phyloP scores from a whole-genome alignment of 2,797 vertebrate species.

The Eremophila alpestris region DNA sequence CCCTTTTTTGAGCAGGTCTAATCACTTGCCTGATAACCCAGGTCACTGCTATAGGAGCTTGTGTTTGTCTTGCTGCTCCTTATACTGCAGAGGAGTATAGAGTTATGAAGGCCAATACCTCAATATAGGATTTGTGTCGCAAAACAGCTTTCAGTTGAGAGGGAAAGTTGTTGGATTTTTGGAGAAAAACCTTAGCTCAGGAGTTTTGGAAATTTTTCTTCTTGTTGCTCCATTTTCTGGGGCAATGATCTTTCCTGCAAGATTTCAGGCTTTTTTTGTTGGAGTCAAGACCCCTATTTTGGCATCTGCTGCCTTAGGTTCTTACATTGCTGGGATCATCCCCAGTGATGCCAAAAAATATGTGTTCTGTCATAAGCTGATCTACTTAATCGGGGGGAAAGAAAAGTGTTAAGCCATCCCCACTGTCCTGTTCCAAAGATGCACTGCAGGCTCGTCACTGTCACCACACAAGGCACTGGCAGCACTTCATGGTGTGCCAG shows the following conservation, averaged over 20 bases:
- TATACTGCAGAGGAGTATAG: background rate
- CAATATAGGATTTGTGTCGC: background rate
- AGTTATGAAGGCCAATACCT: slow-evolving; percentile 20
- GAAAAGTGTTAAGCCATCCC: background rate
- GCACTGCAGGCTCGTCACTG: fast-evolving
- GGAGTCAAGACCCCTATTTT: slow-evolving; percentile 40
- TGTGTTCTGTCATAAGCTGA: background rate
- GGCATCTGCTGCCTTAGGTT: background rate
- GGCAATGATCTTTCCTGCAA: background rate
- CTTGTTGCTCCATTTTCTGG: background rate
- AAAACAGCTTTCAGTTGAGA: background rate
- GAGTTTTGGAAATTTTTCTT: slow-evolving; percentile 35
- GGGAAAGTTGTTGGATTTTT: background rate
- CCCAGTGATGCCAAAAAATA: background rate
- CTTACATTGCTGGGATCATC: background rate
- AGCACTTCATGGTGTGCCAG: background rate
- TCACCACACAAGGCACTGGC: background rate
- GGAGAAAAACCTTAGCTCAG: slow-evolving; percentile 6
- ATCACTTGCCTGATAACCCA: slow-evolving; percentile 46
- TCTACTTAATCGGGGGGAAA: background rate
- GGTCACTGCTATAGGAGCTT: background rate
- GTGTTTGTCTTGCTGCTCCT: slow-evolving; percentile 23
- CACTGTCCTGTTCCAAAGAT: background rate
- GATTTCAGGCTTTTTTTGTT: background rate
- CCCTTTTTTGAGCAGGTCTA: slow-evolving; percentile 26